These are phyloP conservation scores for Barypeithes pellucidus DNA, from an alignment of 2,888 invertebrate species.

Conservation along the genomic window DNA sequence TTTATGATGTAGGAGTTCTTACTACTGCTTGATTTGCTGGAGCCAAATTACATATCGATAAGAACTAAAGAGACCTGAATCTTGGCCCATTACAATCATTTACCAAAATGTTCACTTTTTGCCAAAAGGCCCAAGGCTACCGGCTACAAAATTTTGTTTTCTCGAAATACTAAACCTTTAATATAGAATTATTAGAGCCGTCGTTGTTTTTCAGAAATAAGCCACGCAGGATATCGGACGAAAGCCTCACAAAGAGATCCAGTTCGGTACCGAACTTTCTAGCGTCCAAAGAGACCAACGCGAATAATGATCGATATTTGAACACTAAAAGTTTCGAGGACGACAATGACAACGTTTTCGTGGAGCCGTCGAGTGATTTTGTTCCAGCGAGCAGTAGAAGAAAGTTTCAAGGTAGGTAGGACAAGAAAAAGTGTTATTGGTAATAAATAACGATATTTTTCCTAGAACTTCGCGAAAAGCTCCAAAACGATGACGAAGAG, in stretches of 20 bases:
- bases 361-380: slow-evolving; percentile 55
- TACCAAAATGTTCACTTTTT: no score
- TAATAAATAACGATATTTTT: neutral
- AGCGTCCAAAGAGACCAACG: slow-evolving; percentile 49
- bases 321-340: slow-evolving; percentile 44
- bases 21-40: neutral
- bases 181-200: no score
- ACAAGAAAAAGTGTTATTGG: neutral
- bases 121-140: no score
- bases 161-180: no score
- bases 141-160: neutral
- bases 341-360: slow-evolving; percentile 46
- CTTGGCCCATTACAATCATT: neutral
- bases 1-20: neutral
- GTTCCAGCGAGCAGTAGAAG: slow-evolving; percentile 74
- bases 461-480: slow-evolving; percentile 83
- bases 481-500: slow-evolving; percentile 91
- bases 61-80: neutral
- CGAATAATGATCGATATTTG: slow-evolving; percentile 34
- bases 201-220: slow-evolving; percentile 61
- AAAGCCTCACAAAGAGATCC: slow-evolving; percentile 64
- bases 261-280: slow-evolving; percentile 67
- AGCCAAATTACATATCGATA: no score
- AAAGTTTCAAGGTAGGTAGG: slow-evolving; percentile 76
- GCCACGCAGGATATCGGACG: slow-evolving; percentile 64